Conservation (phyloP, 2,888 invertebrate species). For the Oligia fasciuncula region DNA sequence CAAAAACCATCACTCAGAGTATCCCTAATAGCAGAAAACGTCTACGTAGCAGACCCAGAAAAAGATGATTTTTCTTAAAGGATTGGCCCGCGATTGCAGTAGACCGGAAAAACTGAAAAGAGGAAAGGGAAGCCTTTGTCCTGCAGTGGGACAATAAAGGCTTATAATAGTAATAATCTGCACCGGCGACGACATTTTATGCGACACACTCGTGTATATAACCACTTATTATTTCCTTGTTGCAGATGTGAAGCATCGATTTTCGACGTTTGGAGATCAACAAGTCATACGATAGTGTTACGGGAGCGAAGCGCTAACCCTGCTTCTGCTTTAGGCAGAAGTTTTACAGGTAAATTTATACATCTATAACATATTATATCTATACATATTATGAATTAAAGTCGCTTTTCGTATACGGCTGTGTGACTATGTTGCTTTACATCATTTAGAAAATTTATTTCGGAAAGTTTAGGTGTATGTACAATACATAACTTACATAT, state of each 20-base stretch:
- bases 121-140: neutral
- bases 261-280: conserved; percentile 91
- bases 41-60: neutral
- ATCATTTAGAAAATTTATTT: neutral
- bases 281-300: conserved; percentile 90
- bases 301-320: conserved; percentile 91
- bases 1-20: neutral
- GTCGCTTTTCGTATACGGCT: neutral
- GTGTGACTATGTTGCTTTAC: neutral
- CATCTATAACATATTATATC: neutral
- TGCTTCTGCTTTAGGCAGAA: conserved; percentile 90
- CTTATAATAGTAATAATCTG: neutral
- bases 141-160: neutral
- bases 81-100: neutral
- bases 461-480: neutral
- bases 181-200: neutral
- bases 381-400: neutral
- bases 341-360: conserved; percentile 83
- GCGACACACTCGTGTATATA: neutral
- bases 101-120: neutral
- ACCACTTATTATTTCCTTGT: conserved; percentile 30
- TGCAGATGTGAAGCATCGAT: conserved; percentile 91
- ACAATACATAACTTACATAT: neutral
- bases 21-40: neutral
- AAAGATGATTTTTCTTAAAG: neutral